Evolutionary conservation across 1,140 invertebrate species (phyloP).

Genomic region (Microplitis mediator): DNA sequence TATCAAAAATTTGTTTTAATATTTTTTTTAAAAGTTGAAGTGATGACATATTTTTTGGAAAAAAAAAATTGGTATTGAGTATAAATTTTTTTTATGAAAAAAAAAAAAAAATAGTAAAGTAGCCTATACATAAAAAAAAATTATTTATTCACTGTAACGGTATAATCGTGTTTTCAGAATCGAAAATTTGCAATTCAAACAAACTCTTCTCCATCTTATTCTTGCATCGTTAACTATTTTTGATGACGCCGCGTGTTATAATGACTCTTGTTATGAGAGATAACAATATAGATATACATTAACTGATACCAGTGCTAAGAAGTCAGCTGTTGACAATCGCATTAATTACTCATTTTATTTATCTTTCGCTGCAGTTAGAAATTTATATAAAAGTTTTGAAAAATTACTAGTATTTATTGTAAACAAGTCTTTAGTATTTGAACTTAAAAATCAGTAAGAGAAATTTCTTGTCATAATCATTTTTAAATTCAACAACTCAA

Average conservation of each 20-base stretch:
- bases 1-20: no score
- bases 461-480: background rate
- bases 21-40: no score
- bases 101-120: background rate
- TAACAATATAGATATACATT: no score
- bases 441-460: background rate
- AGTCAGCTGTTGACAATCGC: no score
- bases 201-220: background rate
- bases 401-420: no score
- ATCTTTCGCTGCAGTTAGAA: no score
- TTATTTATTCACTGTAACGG: conserved; percentile 23
- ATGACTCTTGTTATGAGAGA: background rate
- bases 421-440: background rate
- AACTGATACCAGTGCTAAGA: no score
- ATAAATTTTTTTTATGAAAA: no score
- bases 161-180: background rate
- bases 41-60: background rate
- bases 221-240: background rate
- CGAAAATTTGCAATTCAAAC: conserved; percentile 20
- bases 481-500: background rate
- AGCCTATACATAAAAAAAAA: background rate
- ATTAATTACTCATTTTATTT: no score
- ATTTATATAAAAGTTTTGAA: no score
- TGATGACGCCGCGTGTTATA: background rate
- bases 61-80: no score